Evolutionary conservation across 1,140 invertebrate species (phyloP).

Genomic region (Goniozus legneri): DNA sequence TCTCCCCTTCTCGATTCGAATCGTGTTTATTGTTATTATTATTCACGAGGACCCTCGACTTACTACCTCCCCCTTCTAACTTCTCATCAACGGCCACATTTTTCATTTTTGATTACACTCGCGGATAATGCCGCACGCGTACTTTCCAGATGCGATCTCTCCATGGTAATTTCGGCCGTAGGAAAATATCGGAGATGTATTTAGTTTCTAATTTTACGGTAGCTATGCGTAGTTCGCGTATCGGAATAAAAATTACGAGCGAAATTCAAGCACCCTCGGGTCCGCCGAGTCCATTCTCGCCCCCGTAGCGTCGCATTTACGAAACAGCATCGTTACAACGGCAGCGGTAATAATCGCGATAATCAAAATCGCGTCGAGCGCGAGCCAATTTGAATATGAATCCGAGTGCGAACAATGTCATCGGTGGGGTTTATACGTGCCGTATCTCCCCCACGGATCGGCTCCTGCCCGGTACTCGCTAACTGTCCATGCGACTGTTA

Average conservation of each 20-base stretch:
- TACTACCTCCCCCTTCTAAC: neutral
- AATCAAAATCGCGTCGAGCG: constrained; percentile 47
- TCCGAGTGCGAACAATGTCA: constrained; percentile 55
- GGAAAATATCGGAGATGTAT: constrained; percentile 15
- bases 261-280: too few relatives aligned
- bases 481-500: constrained; percentile 52
- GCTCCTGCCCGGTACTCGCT: constrained; percentile 42
- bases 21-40: constrained; percentile 37
- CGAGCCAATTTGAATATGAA: constrained; percentile 55
- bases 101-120: constrained; percentile 11
- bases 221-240: too few relatives aligned
- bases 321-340: too few relatives aligned
- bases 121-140: constrained; percentile 10
- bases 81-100: constrained; percentile 5
- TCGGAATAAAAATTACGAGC: too few relatives aligned
- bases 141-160: constrained; percentile 12
- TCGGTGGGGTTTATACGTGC: constrained; percentile 50
- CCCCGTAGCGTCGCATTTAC: too few relatives aligned
- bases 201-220: too few relatives aligned
- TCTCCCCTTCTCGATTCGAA: constrained; percentile 11
- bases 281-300: too few relatives aligned
- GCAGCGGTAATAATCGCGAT: constrained; percentile 50
- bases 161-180: constrained; percentile 8
- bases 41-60: constrained; percentile 13
- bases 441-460: constrained; percentile 54